Evolutionary conservation across 2,113 vertebrate species (phyloP).

Genomic region (Cathartes aura): DNA sequence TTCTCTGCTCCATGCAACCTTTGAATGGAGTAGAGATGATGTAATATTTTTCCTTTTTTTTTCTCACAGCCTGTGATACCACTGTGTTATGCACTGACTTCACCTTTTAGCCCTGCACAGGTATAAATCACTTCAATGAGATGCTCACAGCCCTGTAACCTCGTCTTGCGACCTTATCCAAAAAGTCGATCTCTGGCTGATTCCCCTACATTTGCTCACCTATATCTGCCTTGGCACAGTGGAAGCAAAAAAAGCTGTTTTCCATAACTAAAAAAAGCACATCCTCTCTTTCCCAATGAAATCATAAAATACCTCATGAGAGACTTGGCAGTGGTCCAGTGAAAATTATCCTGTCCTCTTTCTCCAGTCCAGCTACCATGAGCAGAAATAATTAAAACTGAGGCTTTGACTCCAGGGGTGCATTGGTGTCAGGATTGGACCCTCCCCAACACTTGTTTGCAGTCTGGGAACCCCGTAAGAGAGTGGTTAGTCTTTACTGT

Average conservation of each 20-base stretch:
- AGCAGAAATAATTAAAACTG: not conserved
- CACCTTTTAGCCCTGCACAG: not conserved
- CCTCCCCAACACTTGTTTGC: rapidly evolving
- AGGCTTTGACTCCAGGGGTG: not conserved
- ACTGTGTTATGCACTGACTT: not conserved
- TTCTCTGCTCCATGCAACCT: not conserved
- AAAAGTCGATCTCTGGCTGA: not conserved
- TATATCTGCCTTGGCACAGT: not conserved
- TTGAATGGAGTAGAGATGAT: not conserved
- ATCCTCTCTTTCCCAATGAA: not conserved
- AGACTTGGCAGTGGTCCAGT: not conserved
- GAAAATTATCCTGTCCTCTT: not conserved
- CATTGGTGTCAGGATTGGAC: not conserved
- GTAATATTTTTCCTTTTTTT: not conserved
- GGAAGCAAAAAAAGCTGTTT: not conserved
- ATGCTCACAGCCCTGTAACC: not conserved
- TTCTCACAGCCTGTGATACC: not conserved
- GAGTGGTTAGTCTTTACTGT: not conserved
- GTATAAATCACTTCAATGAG: not conserved
- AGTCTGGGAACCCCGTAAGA: not conserved
- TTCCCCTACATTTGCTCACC: not conserved
- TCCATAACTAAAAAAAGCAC: rapidly evolving
- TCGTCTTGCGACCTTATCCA: not conserved
- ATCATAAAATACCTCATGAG: not conserved
- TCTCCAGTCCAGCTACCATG: not conserved